phyloP scores from a whole-genome alignment of 2,797 vertebrate genomes.

The Tragelaphus oryx region DNA sequence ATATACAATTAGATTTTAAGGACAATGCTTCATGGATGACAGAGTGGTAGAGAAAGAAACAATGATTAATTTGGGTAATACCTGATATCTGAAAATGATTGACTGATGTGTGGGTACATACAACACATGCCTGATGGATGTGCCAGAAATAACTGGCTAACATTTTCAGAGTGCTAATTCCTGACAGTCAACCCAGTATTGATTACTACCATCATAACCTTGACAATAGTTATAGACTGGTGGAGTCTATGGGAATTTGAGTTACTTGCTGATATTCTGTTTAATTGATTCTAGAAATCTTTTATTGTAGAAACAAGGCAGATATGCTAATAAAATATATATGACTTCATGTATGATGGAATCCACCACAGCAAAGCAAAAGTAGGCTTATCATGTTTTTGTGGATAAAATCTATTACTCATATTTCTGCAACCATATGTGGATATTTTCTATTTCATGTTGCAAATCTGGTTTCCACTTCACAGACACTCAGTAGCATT shows the following conservation, averaged over 20 bases:
- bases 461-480: slow-evolving; percentile 49
- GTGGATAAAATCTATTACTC: not conserved
- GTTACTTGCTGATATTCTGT: not conserved
- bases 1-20: too few relatives aligned
- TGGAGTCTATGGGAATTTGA: not conserved
- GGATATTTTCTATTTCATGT: slow-evolving; percentile 44
- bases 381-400: not conserved
- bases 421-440: not conserved
- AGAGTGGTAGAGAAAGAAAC: not conserved
- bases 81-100: not conserved
- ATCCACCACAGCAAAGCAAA: not conserved
- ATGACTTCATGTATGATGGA: not conserved
- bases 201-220: not conserved
- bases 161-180: not conserved
- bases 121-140: not conserved
- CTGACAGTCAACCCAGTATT: not conserved
- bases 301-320: not conserved
- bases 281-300: not conserved
- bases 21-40: not conserved
- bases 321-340: not conserved
- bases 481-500: slow-evolving; percentile 65
- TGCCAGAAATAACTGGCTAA: not conserved
- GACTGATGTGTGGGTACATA: not conserved
- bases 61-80: not conserved
- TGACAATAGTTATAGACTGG: not conserved